A percentile compares a stretch with the other conserved stretches of the same genome.
phyloP scores from a whole-genome alignment of 2,797 vertebrate species.

The Cossypha polioptera region DNA sequence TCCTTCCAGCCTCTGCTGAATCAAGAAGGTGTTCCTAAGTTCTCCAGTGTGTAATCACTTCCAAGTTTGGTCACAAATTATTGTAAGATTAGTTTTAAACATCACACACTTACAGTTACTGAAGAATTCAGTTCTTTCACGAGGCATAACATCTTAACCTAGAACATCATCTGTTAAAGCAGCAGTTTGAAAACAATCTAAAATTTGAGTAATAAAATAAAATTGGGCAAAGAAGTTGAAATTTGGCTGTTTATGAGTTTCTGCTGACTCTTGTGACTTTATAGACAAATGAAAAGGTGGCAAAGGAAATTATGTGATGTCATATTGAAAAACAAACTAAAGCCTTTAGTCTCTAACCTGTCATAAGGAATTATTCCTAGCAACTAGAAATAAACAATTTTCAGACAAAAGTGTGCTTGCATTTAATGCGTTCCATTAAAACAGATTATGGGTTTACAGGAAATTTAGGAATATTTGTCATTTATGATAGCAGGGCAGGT shows the following conservation, averaged over 20 bases:
- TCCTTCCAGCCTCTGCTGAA: background rate
- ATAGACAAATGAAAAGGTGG: background rate
- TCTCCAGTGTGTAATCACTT: background rate
- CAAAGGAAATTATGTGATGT: background rate
- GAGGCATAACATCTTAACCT: background rate
- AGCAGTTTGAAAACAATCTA: background rate
- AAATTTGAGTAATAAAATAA: background rate
- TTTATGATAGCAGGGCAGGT: background rate
- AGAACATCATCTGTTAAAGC: background rate
- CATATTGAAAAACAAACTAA: background rate
- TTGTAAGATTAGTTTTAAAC: background rate
- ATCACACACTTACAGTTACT: background rate
- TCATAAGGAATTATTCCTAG: background rate
- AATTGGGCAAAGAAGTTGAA: background rate
- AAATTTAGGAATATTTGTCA: background rate
- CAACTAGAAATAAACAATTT: background rate
- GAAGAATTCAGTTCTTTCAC: background rate
- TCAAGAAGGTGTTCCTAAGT: background rate
- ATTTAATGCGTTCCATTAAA: background rate
- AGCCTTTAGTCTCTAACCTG: background rate
- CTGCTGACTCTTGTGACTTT: background rate
- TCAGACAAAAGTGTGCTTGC: background rate
- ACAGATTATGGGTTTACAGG: background rate
- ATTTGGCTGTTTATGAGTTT: background rate
- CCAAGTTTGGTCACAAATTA: background rate